Evolutionary conservation across 2,888 invertebrate species (phyloP), one percentile per base, ranked within the genome.

Genomic region (Polymixis flavicincta): DNA sequence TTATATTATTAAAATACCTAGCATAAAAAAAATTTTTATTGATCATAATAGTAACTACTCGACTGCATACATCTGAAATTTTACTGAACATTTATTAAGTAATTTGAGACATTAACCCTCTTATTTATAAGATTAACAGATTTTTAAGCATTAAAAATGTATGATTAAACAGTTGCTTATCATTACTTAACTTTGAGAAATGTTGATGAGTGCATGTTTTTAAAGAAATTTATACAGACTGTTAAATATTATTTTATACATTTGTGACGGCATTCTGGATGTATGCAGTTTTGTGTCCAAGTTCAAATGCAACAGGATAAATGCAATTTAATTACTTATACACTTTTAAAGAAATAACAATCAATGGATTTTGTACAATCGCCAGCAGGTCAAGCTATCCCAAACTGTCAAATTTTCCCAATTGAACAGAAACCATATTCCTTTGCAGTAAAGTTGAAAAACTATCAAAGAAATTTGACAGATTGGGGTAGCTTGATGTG

Each of bases 301-400:
- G 32, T 68, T 52, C 22, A 52, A 78, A 45, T 14, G 3, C n/a
- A 13, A 50, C 14, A 55, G 50, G 60, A 73, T 25, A 54, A 63
- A 28, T 14, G 64, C 25, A 68, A 50, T 63, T n/a, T 22, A 54
- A 48, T n/a, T 42, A 71, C 42, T n/a, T 8, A 42, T 52, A 32
- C 28, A 32, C 19, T n/a, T 19, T 22, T 32, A 55, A 76, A 54
- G 13, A 60, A 76, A 66, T 14, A 54, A 17, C 6, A 42, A 52
- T 52, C 22, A 17, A 50, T 25, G 28, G 13, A 57, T 50, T 28
- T 17, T 7, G 13, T 42, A 8, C 9, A 71, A 71, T n/a, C n/a
- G n/a, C n/a, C n/a, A n/a, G n/a, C n/a, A n/a, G n/a, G n/a, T n/a
- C n/a, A n/a, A n/a, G n/a, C n/a, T n/a, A n/a, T n/a, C n/a, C n/a